Base-by-base conservation (phyloP, 2,113 vertebrate genomes). In the Nothobranchius furzeri region DNA sequence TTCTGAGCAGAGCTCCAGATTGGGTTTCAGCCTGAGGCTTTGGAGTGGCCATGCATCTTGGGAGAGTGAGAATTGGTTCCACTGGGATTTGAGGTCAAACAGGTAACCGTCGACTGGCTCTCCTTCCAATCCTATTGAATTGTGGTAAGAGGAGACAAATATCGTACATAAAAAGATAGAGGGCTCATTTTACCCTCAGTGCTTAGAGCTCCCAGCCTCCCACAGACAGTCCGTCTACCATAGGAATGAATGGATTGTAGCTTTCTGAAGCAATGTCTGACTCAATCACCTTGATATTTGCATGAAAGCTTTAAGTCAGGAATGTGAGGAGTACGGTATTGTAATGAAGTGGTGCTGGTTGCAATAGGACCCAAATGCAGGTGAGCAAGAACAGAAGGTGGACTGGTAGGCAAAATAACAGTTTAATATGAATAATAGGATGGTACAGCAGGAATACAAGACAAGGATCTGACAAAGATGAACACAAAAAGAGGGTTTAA, bases 11-110 rank as follows among this genome's bases (percentile, higher is more conserved):
- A 77, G 66, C 65, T 62, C 9, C 6, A 81, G 82, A 81, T 88
- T 82, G 63, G 60, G 72, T 90, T 91, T 84, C 82, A 73, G 73
- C 82, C 75, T 1, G 68, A 53, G 85, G 78, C 78, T 59, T 73
- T 84, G 69, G 77, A 68, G 66, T 13, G 36, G 65, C 61, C 65
- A 15, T 59, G 64, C 57, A 12, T 83, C 78, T 85, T 81, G 53
- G 73, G 70, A 70, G 83, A 65, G 71, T 7, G 43, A 84, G 72
- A 76, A n/a, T n/a, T 68, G 71, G 78, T 63, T 84, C 66, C 53
- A 45, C n/a, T 0, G 63, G 60, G 55, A 66, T 50, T 7, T 8
- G 8, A 7, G 35, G 58, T 45, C 61, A 63, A 79, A 78, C 68
- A 81, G 73, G 64, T 52, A 84, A 76, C 75, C 76, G 57, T 64